These are phyloP conservation scores for Coenobita brevimanus DNA, from an alignment of 1,140 invertebrate species.

Conservation along the genomic window DNA sequence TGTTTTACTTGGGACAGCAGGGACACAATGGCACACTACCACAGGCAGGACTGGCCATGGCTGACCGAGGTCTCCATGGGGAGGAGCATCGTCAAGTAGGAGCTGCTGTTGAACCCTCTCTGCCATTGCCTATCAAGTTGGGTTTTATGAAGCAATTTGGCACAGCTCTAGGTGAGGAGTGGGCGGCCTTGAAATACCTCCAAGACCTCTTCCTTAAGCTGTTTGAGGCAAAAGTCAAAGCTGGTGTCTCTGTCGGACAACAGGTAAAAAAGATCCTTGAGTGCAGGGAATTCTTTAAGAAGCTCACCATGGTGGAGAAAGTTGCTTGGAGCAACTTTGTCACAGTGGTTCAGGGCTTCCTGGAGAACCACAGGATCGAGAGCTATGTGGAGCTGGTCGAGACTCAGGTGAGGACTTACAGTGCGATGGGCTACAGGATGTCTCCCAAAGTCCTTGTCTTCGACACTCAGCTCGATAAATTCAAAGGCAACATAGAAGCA, in stretches of 20 bases:
- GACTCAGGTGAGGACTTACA: no score
- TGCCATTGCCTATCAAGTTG: neutral
- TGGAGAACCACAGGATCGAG: neutral
- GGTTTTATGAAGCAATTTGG: no score
- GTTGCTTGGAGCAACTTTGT: neutral
- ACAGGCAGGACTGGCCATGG: neutral
- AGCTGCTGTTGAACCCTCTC: neutral
- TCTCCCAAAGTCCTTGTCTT: neutral
- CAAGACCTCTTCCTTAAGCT: no score
- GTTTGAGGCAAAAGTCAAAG: no score
- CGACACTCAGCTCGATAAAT: neutral
- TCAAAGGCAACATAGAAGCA: neutral
- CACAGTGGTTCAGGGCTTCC: neutral
- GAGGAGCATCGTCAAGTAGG: no score
- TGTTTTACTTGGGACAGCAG: neutral
- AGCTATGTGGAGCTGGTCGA: slow-evolving; percentile 5
- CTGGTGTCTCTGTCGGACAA: no score
- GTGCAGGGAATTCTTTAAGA: neutral
- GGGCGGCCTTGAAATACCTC: no score
- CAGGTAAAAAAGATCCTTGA: no score
- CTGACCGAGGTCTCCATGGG: no score
- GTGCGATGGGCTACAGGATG: neutral
- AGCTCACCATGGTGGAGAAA: neutral
- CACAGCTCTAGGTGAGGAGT: no score
- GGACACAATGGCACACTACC: no score